Conservation (phyloP, 1,140 invertebrate species). For the Yoshiicerus persimilis region DNA sequence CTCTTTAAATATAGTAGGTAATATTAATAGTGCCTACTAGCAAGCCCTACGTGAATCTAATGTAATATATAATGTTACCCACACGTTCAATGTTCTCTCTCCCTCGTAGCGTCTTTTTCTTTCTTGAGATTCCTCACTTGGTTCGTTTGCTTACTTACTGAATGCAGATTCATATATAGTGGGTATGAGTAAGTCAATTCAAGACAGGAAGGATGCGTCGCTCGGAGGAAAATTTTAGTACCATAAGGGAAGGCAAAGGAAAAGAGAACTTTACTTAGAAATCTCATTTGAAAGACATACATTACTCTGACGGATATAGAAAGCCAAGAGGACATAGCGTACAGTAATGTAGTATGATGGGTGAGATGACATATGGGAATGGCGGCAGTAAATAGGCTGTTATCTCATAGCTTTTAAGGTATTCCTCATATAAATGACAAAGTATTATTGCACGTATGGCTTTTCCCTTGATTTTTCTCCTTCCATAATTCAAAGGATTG, state of each 20-base stretch:
- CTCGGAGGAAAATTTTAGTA: not conserved
- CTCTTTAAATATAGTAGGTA: not conserved
- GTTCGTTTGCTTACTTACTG: not conserved
- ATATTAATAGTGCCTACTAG: too few relatives aligned
- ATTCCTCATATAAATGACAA: not conserved
- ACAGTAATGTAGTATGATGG: not conserved
- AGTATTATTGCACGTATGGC: not conserved
- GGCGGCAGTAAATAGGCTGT: not conserved
- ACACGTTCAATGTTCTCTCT: not conserved
- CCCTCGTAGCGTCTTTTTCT: too few relatives aligned
- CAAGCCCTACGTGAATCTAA: too few relatives aligned
- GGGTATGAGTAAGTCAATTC: conserved; percentile 2
- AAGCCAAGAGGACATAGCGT: not conserved
- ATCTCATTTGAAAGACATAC: not conserved
- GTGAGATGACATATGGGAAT: conserved; percentile 6
- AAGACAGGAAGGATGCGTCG: conserved; percentile 6
- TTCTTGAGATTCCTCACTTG: not conserved
- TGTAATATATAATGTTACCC: not conserved
- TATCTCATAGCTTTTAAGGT: not conserved
- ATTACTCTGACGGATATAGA: not conserved
- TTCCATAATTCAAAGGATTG: conserved; percentile 13
- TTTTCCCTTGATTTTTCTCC: not conserved
- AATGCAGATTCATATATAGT: not conserved
- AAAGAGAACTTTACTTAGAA: not conserved
- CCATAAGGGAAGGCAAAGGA: not conserved